These are phyloP conservation scores for Macrostomum lignano DNA, from an alignment of 1,140 invertebrate species.

Conservation along the genomic window DNA sequence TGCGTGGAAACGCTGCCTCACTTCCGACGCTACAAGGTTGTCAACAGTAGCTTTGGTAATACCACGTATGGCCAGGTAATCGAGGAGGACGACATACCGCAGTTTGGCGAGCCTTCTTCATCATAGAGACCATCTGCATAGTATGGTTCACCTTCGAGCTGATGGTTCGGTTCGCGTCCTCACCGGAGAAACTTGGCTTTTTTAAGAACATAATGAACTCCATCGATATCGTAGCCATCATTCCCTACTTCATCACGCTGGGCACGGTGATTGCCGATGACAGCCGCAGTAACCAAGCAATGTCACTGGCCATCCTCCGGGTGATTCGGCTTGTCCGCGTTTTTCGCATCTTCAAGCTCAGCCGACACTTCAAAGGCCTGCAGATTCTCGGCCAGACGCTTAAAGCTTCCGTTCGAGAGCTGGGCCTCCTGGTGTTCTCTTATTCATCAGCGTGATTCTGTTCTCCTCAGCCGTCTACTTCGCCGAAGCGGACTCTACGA, in stretches of 20 bases:
- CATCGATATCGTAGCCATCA: conserved; percentile 87
- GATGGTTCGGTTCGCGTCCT: conserved; percentile 13
- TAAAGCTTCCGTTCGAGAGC: conserved; percentile 86
- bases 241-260: conserved; percentile 95
- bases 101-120: conserved; percentile 12
- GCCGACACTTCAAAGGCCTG: conserved; percentile 30
- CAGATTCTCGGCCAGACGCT: conserved; percentile 36
- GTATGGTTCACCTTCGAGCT: conserved; percentile 26
- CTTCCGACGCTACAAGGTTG: conserved; percentile 63
- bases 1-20: conserved; percentile 95
- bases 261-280: conserved; percentile 43
- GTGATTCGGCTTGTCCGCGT: conserved; percentile 9
- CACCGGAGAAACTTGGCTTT: conserved; percentile 26
- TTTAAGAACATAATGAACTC: conserved; percentile 68
- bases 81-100: conserved; percentile 5
- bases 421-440: conserved; percentile 94
- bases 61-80: not conserved
- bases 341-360: conserved; percentile 32
- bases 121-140: conserved; percentile 26
- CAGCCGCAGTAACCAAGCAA: conserved; percentile 15
- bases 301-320: conserved; percentile 28
- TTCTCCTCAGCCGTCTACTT: conserved; percentile 19
- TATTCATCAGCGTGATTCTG: conserved; percentile 29
- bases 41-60: conserved; percentile 27
- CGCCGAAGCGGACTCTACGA: conserved; percentile 12